Evolutionary conservation across 2,888 invertebrate species (phyloP).

Genomic region (Hyppa rectilinea): DNA sequence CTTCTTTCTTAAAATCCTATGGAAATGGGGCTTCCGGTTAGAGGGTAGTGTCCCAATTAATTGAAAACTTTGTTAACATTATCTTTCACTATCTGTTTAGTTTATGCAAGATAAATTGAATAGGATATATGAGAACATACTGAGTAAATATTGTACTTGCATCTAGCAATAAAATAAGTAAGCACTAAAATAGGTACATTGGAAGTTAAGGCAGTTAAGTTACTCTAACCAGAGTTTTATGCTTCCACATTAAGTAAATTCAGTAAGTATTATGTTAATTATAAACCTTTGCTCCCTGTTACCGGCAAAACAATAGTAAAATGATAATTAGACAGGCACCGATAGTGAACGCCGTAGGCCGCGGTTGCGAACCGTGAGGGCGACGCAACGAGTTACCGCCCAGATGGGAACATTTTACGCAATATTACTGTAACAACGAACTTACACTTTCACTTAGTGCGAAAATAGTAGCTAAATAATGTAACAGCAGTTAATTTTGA

Average conservation of each 20-base stretch:
- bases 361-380: constrained; percentile 16
- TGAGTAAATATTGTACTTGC: background rate
- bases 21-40: background rate
- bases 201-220: background rate
- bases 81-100: background rate
- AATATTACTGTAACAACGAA: constrained; percentile 17
- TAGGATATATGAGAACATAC: background rate
- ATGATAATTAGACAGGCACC: constrained; percentile 44
- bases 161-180: background rate
- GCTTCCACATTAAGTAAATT: background rate
- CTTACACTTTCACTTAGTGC: background rate
- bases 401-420: constrained; percentile 21
- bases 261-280: constrained; percentile 38
- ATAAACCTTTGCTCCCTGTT: constrained; percentile 48
- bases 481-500: constrained; percentile 24
- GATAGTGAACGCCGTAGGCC: constrained; percentile 29
- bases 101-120: background rate
- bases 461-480: constrained; percentile 14
- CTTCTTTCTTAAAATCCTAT: background rate
- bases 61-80: background rate
- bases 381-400: constrained; percentile 42
- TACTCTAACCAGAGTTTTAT: background rate
- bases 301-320: constrained; percentile 56
- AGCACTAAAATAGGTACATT: background rate
- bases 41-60: background rate